Evolutionary conservation across 2,797 vertebrate species (phyloP).

Genomic region (Pangasius krempfi): DNA sequence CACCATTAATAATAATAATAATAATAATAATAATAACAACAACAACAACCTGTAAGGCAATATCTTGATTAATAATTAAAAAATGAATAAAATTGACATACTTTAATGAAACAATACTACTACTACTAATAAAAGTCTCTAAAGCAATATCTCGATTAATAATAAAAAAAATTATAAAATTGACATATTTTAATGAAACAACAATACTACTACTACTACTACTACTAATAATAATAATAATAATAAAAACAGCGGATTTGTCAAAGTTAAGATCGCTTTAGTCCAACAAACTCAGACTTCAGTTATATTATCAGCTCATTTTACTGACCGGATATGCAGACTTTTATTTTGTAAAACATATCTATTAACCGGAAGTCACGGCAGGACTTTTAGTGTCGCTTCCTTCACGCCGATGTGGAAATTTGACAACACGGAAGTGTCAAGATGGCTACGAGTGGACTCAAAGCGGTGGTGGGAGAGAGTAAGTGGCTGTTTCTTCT

Average conservation of each 20-base stretch:
- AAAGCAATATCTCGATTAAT: too few relatives aligned
- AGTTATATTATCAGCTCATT: background rate
- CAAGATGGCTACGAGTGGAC: constrained; percentile 80
- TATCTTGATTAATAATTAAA: too few relatives aligned
- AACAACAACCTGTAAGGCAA: background rate
- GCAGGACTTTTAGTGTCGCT: background rate
- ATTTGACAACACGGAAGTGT: constrained; percentile 64
- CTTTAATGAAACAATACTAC: too few relatives aligned
- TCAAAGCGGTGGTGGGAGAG: constrained; percentile 79
- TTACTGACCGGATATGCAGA: background rate
- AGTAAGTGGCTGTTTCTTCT: constrained; percentile 71
- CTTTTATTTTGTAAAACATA: constrained; percentile 1
- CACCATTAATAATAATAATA: too few relatives aligned
- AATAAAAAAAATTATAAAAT: too few relatives aligned
- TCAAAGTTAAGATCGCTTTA: background rate
- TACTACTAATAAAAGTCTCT: too few relatives aligned
- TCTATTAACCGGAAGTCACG: background rate
- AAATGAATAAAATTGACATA: too few relatives aligned
- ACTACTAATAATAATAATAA: background rate
- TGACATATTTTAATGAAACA: too few relatives aligned
- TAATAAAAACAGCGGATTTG: background rate
- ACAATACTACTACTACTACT: too few relatives aligned
- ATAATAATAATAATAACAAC: background rate
- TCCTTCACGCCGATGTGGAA: constrained; percentile 31
- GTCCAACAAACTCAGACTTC: background rate